phyloP scores from a whole-genome alignment of 2,113 vertebrate genomes.

The Peucedramus taeniatus region DNA sequence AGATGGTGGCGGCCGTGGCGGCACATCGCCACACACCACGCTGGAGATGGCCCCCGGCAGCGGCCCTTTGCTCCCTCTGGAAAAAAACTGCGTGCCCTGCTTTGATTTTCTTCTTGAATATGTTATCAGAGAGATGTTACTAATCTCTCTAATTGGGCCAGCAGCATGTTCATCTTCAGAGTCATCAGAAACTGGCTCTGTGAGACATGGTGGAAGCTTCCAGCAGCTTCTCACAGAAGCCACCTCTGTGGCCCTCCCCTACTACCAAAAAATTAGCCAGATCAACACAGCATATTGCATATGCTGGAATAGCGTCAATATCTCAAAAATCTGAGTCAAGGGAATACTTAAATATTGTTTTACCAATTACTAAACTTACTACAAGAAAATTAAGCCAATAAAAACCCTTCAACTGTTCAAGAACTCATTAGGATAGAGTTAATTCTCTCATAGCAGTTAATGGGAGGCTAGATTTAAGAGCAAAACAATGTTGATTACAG shows the following conservation, averaged over 20 bases:
- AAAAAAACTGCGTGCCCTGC: no score
- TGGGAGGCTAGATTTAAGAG: not conserved
- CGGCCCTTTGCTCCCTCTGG: not conserved
- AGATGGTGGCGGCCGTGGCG: not conserved
- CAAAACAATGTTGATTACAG: not conserved
- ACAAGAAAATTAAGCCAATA: not conserved
- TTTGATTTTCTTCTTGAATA: not conserved
- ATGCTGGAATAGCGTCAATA: not conserved
- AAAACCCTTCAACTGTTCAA: not conserved
- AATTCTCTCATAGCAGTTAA: not conserved
- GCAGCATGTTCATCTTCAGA: not conserved
- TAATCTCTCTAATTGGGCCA: not conserved
- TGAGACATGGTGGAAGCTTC: not conserved
- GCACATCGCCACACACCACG: fast-evolving
- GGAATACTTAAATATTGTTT: not conserved
- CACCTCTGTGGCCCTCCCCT: not conserved
- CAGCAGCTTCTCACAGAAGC: not conserved
- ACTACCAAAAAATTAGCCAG: not conserved
- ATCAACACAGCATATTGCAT: not conserved
- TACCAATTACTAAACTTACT: not conserved
- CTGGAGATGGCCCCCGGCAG: not conserved
- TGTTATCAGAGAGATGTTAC: not conserved
- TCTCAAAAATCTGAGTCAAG: not conserved
- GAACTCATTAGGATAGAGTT: not conserved
- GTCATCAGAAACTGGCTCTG: no score